A percentile compares a stretch with the other conserved stretches of the same genome.
Evolutionary conservation across 2,888 invertebrate genomes (phyloP).

Genomic region (Saturnia japonica): DNA sequence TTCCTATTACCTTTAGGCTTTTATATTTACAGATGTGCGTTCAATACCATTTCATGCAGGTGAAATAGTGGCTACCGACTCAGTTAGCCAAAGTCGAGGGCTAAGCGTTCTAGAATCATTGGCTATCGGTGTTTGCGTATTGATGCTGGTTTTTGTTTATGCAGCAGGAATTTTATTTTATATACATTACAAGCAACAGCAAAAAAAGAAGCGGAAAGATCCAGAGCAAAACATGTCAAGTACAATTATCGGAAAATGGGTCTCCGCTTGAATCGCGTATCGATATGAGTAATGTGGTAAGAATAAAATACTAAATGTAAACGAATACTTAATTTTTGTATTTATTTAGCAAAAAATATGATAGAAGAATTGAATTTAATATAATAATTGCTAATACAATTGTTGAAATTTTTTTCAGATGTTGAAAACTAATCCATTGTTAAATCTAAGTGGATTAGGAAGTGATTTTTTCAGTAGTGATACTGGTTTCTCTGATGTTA

Average conservation of each 20-base stretch:
- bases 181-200: conserved; percentile 86
- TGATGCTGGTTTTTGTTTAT: conserved; percentile 90
- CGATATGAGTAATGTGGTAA: conserved; percentile 74
- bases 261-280: conserved; percentile 67
- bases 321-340: too few relatives aligned
- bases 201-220: conserved; percentile 78
- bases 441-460: conserved; percentile 60
- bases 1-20: background rate
- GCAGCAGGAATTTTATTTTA: conserved; percentile 92
- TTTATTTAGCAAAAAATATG: too few relatives aligned
- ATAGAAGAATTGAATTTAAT: too few relatives aligned
- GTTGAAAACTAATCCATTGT: conserved; percentile 71
- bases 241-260: conserved; percentile 60
- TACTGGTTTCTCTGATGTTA: conserved; percentile 67
- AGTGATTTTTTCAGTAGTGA: conserved; percentile 60
- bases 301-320: conserved; percentile 20
- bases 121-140: conserved; percentile 90
- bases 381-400: background rate
- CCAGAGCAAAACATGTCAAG: conserved; percentile 64
- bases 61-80: conserved; percentile 75
- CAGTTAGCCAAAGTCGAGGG: conserved; percentile 79
- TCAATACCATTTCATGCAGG: conserved; percentile 90
- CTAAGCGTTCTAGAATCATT: conserved; percentile 89
- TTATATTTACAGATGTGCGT: conserved; percentile 83
- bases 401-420: conserved; percentile 51